Evolutionary conservation across 2,797 vertebrate species (phyloP).

Genomic region (Neomorphus geoffroyi): DNA sequence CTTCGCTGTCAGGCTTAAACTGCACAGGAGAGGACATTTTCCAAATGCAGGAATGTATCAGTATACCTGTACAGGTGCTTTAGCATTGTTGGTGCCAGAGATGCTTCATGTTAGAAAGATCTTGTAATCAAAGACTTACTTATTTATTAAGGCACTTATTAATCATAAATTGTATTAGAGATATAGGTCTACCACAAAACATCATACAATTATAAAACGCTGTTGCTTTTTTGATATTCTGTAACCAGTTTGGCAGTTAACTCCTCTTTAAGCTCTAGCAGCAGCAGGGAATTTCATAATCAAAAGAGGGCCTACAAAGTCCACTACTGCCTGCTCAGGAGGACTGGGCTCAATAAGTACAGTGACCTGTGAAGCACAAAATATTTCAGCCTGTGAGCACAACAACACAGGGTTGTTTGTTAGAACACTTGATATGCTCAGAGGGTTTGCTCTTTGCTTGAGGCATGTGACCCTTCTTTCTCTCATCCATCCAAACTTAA

Average conservation of each 20-base stretch:
- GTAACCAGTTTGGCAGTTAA: background rate
- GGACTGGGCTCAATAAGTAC: background rate
- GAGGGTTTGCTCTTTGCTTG: background rate
- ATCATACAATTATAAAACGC: background rate
- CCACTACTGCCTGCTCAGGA: background rate
- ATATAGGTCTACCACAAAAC: background rate
- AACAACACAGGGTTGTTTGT: background rate
- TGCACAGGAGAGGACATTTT: background rate
- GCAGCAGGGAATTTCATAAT: background rate
- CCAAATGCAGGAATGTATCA: background rate
- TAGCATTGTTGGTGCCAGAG: background rate
- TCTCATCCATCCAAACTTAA: background rate
- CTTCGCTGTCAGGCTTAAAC: background rate
- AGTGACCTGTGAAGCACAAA: background rate
- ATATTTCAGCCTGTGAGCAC: background rate
- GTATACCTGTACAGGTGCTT: background rate
- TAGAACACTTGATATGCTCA: rapidly evolving
- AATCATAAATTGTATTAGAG: background rate
- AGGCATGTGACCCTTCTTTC: background rate
- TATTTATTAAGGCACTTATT: background rate
- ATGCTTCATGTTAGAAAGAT: background rate
- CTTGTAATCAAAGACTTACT: background rate
- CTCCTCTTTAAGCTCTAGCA: background rate
- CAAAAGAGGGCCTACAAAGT: background rate
- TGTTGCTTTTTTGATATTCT: background rate